phyloP scores from a whole-genome alignment of 2,888 invertebrate species.

The Aporophyla nigra region DNA sequence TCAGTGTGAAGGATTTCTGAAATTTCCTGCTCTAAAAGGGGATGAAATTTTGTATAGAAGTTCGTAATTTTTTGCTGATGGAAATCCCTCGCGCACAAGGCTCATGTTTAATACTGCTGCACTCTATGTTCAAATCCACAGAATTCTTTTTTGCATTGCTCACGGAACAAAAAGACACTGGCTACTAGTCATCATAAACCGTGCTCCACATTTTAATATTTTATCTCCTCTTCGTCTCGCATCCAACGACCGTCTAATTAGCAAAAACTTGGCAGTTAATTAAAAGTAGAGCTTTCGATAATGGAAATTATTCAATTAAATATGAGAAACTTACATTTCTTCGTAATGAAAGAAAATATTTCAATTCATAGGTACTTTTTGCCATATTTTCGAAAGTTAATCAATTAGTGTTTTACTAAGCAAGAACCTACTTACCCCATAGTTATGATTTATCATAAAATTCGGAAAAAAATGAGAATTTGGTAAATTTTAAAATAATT shows the following conservation, averaged over 20 bases:
- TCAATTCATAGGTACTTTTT: not conserved
- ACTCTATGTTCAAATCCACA: not conserved
- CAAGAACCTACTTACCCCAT: not conserved
- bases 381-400: conserved; percentile 5
- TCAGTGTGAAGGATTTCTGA: not conserved
- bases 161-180: not conserved
- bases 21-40: not conserved
- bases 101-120: not conserved
- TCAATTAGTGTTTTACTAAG: not conserved
- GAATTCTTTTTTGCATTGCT: not conserved
- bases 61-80: not conserved
- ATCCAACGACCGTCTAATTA: not conserved
- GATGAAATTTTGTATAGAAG: not conserved
- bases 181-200: conserved; percentile 4
- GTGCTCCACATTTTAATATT: conserved; percentile 5
- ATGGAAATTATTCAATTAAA: conserved; percentile 35
- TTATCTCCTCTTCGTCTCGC: not conserved
- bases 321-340: not conserved
- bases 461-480: not conserved
- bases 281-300: conserved; percentile 13
- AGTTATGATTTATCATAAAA: not conserved
- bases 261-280: conserved; percentile 21
- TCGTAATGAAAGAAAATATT: conserved; percentile 13
- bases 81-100: not conserved
- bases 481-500: not conserved